Base-by-base conservation (phyloP, 2,888 invertebrate species). In the Hydrotaea diabolus region DNA sequence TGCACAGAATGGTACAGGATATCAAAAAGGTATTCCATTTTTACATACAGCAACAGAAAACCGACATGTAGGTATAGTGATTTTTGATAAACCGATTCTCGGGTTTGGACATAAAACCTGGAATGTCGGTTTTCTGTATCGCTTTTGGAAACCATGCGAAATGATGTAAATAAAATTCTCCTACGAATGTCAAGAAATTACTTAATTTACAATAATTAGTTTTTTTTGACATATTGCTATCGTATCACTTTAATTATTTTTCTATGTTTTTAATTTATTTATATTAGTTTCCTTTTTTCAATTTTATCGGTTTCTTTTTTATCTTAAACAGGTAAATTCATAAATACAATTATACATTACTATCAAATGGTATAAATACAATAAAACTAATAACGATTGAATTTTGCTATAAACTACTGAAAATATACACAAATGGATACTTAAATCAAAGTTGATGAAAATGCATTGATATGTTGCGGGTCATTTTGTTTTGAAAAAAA, bases 381-480 rank as follows among this genome's bases (percentile, higher is more conserved):
- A 31, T 36, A 64, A 5, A 64, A 36, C 17, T 36, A 13, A 64
- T 31, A 36, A 64, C 17, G 31, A 36, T 39, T 13, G 23, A 7
- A 23, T 23, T 59, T 4, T 15, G 26, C 13, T 23, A 66, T 79
- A 49, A 64, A 55, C 57, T 78, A 78, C 23, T 53, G 62, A 72
- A 72, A 64, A 31, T 81, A 84, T 81, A 72, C 78, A 81, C 80
- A 84, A 76, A 76, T 84, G 84, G n/a, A 69, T 66, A 57, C 53
- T 57, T 57, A 55, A 57, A 55, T 26, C 66, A 57, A 53, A 9
- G 2, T 2, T 31, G 4, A 71, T 72, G 39, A 53, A 59, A 78
- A 19, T 80, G 80, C 80, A 84, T 75, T 84, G 80, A 39, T 84
- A 55, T 15, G 11, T 53, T 13, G 62, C 36, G n/a, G n/a, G n/a